Conservation (phyloP, 2,113 vertebrate species). For the Rhinolophus ferrumequinum region DNA sequence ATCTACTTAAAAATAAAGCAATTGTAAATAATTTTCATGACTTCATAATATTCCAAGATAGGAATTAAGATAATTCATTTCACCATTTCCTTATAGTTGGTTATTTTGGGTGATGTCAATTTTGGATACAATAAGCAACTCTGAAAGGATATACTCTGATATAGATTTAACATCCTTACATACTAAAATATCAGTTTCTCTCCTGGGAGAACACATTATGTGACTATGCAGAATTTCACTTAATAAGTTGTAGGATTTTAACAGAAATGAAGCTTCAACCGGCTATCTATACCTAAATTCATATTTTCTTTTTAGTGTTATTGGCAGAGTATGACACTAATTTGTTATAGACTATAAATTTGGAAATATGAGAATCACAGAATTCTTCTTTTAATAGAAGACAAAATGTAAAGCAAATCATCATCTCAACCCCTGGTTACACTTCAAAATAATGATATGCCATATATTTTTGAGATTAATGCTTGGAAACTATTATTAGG, state of each 20-base stretch:
- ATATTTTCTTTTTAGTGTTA: background rate
- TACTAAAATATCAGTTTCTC: background rate
- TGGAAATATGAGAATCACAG: background rate
- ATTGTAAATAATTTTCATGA: constrained; percentile 1
- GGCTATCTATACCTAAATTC: background rate
- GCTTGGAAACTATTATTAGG: background rate
- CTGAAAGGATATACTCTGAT: background rate
- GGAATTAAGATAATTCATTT: constrained; percentile 32
- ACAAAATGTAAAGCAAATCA: background rate
- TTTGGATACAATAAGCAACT: background rate
- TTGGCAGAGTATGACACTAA: background rate
- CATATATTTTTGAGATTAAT: background rate
- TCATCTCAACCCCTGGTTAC: background rate
- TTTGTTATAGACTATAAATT: background rate
- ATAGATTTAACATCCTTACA: background rate
- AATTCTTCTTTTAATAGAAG: background rate
- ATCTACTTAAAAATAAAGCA: background rate
- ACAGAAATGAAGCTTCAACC: background rate
- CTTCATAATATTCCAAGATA: background rate
- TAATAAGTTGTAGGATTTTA: background rate
- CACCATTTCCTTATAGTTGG: background rate
- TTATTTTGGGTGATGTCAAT: background rate
- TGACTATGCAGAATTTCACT: background rate
- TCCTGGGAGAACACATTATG: background rate
- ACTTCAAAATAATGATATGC: background rate